Evolutionary conservation across 2,113 vertebrate genomes (phyloP).

Genomic region (Noturus placidus): DNA sequence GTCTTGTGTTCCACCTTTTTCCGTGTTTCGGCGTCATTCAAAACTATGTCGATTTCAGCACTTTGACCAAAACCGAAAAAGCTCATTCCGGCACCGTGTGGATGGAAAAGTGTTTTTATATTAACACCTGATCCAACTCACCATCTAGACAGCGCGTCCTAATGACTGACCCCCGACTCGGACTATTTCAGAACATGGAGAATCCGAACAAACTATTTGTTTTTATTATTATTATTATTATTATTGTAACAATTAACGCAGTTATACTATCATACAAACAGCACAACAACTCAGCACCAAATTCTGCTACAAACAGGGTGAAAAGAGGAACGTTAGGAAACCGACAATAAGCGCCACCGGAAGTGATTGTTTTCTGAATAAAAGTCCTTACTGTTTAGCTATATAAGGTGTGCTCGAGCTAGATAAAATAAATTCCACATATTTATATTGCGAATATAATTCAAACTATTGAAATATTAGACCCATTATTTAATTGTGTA

Average conservation of each 20-base stretch:
- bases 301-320: slow-evolving; percentile 28
- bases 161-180: slow-evolving; percentile 5
- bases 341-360: slow-evolving; percentile 16
- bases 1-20: slow-evolving; percentile 95
- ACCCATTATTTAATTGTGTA: background rate
- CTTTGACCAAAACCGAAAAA: slow-evolving; percentile 97
- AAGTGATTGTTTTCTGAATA: slow-evolving; percentile 32
- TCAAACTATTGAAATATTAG: background rate
- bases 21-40: slow-evolving; percentile 91
- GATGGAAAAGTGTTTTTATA: slow-evolving; percentile 9
- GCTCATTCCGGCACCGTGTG: slow-evolving; percentile 76
- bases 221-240: no score
- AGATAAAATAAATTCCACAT: background rate
- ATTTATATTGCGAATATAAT: background rate
- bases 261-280: background rate
- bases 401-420: background rate
- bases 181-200: background rate
- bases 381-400: slow-evolving; percentile 15
- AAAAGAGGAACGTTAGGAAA: slow-evolving; percentile 28
- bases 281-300: background rate
- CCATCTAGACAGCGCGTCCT: slow-evolving; percentile 39
- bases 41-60: slow-evolving; percentile 90
- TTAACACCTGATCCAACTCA: slow-evolving; percentile 40
- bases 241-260: background rate
- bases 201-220: background rate